Base-by-base conservation (phyloP, 53 echinoderm and acorn worm genomes). In the Mesocentrotus franciscanus region DNA sequence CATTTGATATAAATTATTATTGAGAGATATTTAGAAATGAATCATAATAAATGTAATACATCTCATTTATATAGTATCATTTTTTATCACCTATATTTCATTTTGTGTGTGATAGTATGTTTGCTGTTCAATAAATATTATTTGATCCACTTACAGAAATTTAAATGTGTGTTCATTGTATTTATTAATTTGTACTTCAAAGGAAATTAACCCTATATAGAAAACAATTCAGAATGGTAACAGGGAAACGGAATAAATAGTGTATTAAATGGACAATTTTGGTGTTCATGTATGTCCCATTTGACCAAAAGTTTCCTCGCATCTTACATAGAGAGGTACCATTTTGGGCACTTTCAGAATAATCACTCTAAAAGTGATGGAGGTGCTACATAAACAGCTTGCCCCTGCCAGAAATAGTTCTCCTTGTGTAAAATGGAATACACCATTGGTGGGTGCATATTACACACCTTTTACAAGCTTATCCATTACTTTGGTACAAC, bases 91-190 rank as follows among this genome's bases (percentile, higher is more conserved):
- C 10, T 58, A 27, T 58, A n/a, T 55, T 87, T 85, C 10, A 57
- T 57, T 58, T 27, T 58, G 12, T 58, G 56, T 85, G 57, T 87
- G 27, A 58, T 57, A 87, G 10, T 27, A 59, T 58, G 87, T 87
- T 87, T 87, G 87, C 87, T 87, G 87, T 87, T 87, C 11, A 87
- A 87, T 87, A 87, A 87, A 87, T 75, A 79, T 27, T 7, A 3
- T 87, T 58, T 58, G 5, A 87, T 87, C 20, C 58, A 58, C 57
- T 57, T 8, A 81, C 84, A 30, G 15, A 32, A 34, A 78, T 49
- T 49, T 49, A 8, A 78, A 78, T 8, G 27, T 33, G 34, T 33
- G 78, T 30, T 30, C 12, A 78, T 13, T 33, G 78, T 78, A 66
- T 78, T 78, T 33, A 32, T 24, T 78, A 7, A 68, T 22, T 68